These are phyloP conservation scores for Celastrina argiolus DNA, from an alignment of 2,888 invertebrate species.

Conservation along the genomic window DNA sequence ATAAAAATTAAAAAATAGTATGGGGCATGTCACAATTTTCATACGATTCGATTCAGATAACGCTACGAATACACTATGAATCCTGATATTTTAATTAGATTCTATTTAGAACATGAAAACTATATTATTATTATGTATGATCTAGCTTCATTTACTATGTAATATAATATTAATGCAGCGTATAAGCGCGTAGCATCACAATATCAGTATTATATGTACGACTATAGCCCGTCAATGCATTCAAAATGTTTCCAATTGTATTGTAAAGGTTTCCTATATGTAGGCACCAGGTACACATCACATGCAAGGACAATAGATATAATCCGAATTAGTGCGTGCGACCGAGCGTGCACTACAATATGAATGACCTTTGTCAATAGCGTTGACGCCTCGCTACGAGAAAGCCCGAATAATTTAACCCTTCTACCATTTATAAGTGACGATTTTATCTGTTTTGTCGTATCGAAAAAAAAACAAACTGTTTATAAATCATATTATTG, in stretches of 20 bases:
- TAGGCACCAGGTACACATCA: slow-evolving; percentile 27
- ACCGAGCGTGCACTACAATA: slow-evolving; percentile 64
- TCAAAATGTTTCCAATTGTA: not conserved
- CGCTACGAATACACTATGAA: too few species aligned
- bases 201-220: too few species aligned
- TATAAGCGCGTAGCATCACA: too few species aligned
- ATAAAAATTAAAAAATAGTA: too few species aligned
- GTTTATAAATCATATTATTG: too few species aligned
- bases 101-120: too few species aligned
- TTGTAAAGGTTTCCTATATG: slow-evolving; percentile 16
- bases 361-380: slow-evolving; percentile 72
- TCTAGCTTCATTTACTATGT: too few species aligned
- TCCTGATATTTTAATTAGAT: too few species aligned
- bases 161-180: too few species aligned
- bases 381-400: slow-evolving; percentile 51
- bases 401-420: slow-evolving; percentile 55
- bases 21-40: too few species aligned
- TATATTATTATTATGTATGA: too few species aligned
- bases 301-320: slow-evolving; percentile 45
- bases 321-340: slow-evolving; percentile 64
- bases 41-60: too few species aligned
- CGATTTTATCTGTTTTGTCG: slow-evolving; percentile 34
- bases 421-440: slow-evolving; percentile 39
- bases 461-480: not conserved
- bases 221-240: not conserved